These are phyloP conservation scores for Siniperca scherzeri DNA, from an alignment of 2,797 vertebrate genomes.

Conservation along the genomic window DNA sequence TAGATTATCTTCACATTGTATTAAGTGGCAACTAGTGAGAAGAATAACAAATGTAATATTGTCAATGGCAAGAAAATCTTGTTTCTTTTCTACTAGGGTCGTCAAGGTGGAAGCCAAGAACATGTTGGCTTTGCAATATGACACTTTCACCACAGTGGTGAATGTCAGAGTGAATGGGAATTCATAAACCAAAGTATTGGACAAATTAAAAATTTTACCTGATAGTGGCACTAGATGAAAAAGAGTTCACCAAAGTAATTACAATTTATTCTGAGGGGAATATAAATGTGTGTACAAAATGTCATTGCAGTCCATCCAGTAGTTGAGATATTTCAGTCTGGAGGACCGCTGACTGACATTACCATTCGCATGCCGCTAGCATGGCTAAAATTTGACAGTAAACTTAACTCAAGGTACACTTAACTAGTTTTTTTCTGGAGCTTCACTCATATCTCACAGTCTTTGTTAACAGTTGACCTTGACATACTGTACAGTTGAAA, in stretches of 20 bases:
- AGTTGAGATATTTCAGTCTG: no score
- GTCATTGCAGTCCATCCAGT: no score
- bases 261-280: no score
- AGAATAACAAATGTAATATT: background rate
- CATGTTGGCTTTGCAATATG: background rate
- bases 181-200: background rate
- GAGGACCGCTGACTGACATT: no score
- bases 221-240: no score
- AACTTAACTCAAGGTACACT: no score
- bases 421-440: background rate
- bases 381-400: no score
- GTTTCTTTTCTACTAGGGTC: background rate
- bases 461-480: background rate
- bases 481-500: background rate
- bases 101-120: background rate
- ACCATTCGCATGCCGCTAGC: no score
- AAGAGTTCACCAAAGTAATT: no score
- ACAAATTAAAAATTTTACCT: no score
- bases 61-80: background rate
- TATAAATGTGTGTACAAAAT: no score
- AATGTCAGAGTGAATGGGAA: background rate
- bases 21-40: conserved; percentile 1
- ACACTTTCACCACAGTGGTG: background rate
- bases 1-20: background rate
- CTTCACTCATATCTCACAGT: background rate